Evolutionary conservation across 1,140 invertebrate species (phyloP), one percentile per base, ranked within the genome.

Genomic region (Lepidurus arcticus): DNA sequence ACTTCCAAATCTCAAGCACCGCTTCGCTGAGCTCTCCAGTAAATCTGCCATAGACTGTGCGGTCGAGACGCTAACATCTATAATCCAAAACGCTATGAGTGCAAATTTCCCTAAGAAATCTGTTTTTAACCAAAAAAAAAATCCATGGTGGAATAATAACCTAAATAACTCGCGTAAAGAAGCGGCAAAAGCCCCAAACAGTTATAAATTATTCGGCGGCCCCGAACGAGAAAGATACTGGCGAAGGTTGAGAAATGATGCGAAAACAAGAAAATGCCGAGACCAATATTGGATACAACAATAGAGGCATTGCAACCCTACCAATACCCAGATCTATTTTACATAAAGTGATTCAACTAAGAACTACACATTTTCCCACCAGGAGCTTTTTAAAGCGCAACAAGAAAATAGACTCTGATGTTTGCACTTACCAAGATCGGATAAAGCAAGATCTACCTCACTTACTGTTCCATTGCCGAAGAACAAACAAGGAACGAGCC

Each of bases 251-350:
- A 76, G 44, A 44, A 44, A 76, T 26, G 10, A 1, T 1, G 42
- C 75, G 5, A 76, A n/a, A 76, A 76, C n/a, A 24, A 76, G 42
- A 44, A 42, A 76, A 43, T 42, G 9, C 42, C 42, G n/a, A 76
- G 44, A 42, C 16, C 75, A 42, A 76, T 76, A 42, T n/a, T 76
- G 75, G 75, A 76, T 42, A 42, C 42, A 76, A 42, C 21, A 21
- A 21, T n/a, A n/a, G n/a, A 47, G 16, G 45, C 45, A 47, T 47
- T n/a, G 45, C 45, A 1, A 47, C 45, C 45, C 45, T 11, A 16
- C 45, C 45, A 47, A 47, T 47, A 11, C 45, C 45, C 16, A 47
- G 45, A 47, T 16, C 45, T 11, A 47, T 47, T 16, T 16, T 47
- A 16, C 9, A 16, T 16, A 47, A 47, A 47, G 16, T 47, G 9